A percentile compares a stretch with the other conserved stretches of the same genome.
These are phyloP conservation scores for Hylaeus volcanicus DNA, from an alignment of 1,140 invertebrate genomes.

Conservation along the genomic window DNA sequence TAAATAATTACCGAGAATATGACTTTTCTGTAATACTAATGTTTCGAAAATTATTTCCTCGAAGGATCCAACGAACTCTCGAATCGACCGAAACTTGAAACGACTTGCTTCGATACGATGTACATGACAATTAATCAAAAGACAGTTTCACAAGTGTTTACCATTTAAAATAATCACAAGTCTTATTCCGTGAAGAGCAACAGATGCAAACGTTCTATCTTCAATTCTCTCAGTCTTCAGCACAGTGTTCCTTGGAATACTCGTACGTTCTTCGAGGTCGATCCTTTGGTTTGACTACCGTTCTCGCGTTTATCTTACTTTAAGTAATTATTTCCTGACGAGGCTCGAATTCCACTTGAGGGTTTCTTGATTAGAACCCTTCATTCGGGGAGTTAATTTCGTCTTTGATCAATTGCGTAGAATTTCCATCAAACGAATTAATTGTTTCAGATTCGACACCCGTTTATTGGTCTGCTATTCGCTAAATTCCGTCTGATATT, in stretches of 20 bases:
- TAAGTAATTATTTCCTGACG: not conserved
- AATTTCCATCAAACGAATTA: not conserved
- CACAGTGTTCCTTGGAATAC: not conserved
- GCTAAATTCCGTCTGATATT: not conserved
- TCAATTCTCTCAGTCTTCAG: no score
- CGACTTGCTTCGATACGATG: no score
- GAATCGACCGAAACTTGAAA: no score
- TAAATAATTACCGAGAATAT: no score
- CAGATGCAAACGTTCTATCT: no score
- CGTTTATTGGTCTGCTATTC: not conserved
- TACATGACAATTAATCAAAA: no score
- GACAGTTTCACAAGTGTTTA: no score
- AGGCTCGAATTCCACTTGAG: not conserved
- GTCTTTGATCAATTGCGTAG: conserved; percentile 5
- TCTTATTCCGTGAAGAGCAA: no score
- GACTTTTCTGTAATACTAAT: no score
- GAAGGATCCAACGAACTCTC: no score
- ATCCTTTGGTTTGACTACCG: not conserved
- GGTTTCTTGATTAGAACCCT: conserved; percentile 2
- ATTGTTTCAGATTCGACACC: not conserved
- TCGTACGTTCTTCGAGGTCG: not conserved
- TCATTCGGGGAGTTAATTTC: not conserved
- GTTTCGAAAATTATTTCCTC: no score
- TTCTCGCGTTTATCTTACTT: not conserved
- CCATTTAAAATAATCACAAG: no score